Conservation (phyloP, 2,797 vertebrate species). For the Onychomys arenicola region DNA sequence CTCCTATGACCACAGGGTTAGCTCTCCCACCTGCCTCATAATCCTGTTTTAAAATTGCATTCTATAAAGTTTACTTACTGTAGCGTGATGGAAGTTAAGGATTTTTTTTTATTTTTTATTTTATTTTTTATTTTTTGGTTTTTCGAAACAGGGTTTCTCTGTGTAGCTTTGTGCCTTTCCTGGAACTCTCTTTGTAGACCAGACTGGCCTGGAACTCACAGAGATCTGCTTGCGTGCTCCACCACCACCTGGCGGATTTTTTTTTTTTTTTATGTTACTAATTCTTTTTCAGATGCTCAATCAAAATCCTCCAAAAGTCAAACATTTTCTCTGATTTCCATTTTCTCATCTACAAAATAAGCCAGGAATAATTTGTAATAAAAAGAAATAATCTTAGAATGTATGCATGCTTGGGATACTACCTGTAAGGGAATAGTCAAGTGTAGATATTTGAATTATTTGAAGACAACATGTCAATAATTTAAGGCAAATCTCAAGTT, state of each 20-base stretch:
- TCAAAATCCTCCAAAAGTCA: background rate
- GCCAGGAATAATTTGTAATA: background rate
- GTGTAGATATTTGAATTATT: background rate
- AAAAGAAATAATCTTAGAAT: background rate
- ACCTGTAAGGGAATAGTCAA: background rate
- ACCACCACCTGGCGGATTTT: too few relatives aligned
- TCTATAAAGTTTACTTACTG: background rate
- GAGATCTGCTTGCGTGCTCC: too few relatives aligned
- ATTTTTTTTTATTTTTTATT: too few relatives aligned
- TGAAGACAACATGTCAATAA: background rate
- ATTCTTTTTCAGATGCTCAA: background rate
- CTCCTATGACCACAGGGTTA: background rate
- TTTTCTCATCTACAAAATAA: background rate
- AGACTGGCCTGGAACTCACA: too few relatives aligned
- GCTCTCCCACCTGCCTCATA: background rate
- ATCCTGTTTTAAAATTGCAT: background rate
- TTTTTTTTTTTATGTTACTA: background rate
- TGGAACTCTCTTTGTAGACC: too few relatives aligned
- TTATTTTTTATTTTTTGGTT: too few relatives aligned
- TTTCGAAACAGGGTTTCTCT: too few relatives aligned
- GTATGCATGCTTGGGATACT: background rate
- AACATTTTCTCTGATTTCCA: background rate
- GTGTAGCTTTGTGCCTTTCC: too few relatives aligned
- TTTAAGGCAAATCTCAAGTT: background rate
- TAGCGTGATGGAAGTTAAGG: background rate